Percentiles rank a stretch among this genome's conserved stretches.
These are phyloP conservation scores for Anguilla megastoma DNA, from an alignment of 2,797 vertebrate genomes.

Conservation along the genomic window DNA sequence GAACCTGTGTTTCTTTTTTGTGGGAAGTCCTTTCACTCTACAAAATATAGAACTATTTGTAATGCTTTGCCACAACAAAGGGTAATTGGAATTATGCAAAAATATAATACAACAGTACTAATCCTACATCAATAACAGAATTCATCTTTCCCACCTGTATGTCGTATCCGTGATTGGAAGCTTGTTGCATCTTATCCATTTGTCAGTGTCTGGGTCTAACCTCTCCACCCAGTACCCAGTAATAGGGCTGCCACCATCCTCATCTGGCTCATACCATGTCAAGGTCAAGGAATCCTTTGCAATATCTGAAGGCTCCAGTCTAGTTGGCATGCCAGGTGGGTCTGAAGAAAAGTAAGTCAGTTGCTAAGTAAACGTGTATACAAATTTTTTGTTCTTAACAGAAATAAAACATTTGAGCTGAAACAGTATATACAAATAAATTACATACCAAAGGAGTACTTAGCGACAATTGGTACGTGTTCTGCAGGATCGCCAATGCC, in stretches of 20 bases:
- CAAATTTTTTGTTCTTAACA: conserved; percentile 25
- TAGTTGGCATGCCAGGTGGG: conserved; percentile 90
- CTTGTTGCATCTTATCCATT: conserved; percentile 95
- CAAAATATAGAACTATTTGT: conserved; percentile 28
- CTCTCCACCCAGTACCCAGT: conserved; percentile 97
- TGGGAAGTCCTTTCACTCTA: conserved; percentile 93
- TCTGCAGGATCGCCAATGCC: conserved; percentile 85
- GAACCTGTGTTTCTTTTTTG: conserved; percentile 98
- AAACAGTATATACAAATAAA: conserved; percentile 9
- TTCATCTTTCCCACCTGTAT: conserved; percentile 75
- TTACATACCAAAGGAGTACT: conserved; percentile 89
- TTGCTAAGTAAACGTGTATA: neutral
- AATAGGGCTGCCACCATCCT: conserved; percentile 96
- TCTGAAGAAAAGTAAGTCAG: conserved; percentile 67
- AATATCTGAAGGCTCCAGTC: conserved; percentile 84
- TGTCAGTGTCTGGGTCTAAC: conserved; percentile 92
- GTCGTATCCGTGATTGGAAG: conserved; percentile 89
- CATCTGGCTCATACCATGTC: conserved; percentile 93
- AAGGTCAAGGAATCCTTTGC: conserved; percentile 90
- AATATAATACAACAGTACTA: neutral
- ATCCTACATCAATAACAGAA: conserved; percentile 12
- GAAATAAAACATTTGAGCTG: neutral
- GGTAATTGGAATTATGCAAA: neutral
- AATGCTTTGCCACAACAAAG: conserved; percentile 12
- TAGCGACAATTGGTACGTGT: conserved; percentile 83